Evolutionary conservation across 2,797 vertebrate genomes (phyloP).

Genomic region (Rhinophrynus dorsalis): DNA sequence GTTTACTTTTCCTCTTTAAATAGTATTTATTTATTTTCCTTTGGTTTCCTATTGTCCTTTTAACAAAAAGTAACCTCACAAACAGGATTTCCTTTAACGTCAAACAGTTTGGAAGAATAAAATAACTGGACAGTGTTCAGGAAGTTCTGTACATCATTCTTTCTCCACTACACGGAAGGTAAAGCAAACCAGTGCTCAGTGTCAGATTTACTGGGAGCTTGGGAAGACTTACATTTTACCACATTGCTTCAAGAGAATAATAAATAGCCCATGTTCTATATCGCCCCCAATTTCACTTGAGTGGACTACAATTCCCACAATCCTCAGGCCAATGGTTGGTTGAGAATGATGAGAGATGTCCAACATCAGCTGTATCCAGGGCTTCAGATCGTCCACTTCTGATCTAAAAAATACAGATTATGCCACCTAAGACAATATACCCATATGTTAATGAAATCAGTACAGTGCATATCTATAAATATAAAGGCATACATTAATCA

Average conservation of each 20-base stretch:
- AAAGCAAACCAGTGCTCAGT: neutral
- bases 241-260: neutral
- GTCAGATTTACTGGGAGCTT: neutral
- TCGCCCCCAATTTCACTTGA: too few relatives aligned
- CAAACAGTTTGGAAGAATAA: constrained; percentile 23
- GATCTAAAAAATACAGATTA: too few relatives aligned
- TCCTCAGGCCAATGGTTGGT: too few relatives aligned
- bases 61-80: constrained; percentile 21
- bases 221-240: neutral
- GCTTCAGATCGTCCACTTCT: too few relatives aligned
- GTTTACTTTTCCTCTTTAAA: constrained; percentile 14
- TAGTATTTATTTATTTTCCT: constrained; percentile 41
- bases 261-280: too few relatives aligned
- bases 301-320: too few relatives aligned
- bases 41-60: constrained; percentile 30
- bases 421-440: too few relatives aligned
- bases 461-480: too few relatives aligned
- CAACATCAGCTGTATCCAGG: too few relatives aligned
- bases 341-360: too few relatives aligned
- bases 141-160: constrained; percentile 30
- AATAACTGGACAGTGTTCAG: constrained; percentile 18
- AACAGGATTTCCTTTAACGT: constrained; percentile 46
- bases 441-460: too few relatives aligned
- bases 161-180: constrained; percentile 12
- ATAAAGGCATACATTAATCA: too few relatives aligned